phyloP scores from a whole-genome alignment of 1,140 invertebrate genomes.

The Cataglyphis hispanica region DNA sequence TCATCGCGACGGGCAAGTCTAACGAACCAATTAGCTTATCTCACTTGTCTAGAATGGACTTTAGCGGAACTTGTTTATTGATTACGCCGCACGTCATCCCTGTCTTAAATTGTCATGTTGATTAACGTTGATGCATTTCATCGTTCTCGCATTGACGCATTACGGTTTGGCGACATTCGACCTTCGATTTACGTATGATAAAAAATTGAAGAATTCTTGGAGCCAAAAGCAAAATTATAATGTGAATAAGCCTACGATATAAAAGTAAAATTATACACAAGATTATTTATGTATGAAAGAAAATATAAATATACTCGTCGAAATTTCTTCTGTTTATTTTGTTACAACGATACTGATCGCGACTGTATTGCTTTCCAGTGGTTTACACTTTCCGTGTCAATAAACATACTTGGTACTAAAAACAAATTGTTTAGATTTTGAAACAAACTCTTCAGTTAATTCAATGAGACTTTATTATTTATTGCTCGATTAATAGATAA shows the following conservation, averaged over 20 bases:
- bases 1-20: neutral
- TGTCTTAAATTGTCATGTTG: slow-evolving; percentile 7
- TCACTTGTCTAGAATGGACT: slow-evolving; percentile 37
- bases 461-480: neutral
- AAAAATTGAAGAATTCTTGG: neutral
- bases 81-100: neutral
- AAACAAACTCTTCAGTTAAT: neutral
- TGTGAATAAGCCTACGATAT: neutral
- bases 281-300: neutral
- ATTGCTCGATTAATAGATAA: neutral
- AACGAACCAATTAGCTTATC: slow-evolving; percentile 47
- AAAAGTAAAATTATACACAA: neutral
- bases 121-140: slow-evolving; percentile 49
- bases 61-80: slow-evolving; percentile 17
- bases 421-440: neutral
- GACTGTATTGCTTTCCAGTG: neutral
- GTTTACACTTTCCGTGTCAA: neutral
- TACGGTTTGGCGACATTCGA: neutral
- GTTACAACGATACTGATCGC: neutral
- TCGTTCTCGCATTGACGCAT: neutral
- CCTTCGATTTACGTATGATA: neutral
- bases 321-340: neutral
- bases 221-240: neutral
- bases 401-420: neutral
- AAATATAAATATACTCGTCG: neutral